Evolutionary conservation across 2,888 invertebrate genomes (phyloP), one percentile per base, ranked within the genome.

Genomic region (Oscheius sp.): DNA sequence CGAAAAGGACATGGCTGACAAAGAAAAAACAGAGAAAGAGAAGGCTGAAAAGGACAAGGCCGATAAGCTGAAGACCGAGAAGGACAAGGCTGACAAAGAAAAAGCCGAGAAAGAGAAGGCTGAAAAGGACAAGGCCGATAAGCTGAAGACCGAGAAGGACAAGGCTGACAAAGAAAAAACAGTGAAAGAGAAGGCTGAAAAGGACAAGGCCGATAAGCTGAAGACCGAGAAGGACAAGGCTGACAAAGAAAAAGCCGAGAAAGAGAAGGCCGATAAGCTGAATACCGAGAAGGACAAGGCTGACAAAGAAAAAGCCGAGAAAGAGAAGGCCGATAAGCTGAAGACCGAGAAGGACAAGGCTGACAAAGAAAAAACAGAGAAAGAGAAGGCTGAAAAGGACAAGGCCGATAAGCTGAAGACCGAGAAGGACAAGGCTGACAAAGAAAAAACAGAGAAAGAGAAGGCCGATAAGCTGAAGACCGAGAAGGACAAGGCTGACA

Each of bases 251-350:
- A 56, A 56, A 38, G n/a, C 36, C 14, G 56, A 56, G 38, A 56
- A 33, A 38, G 56, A 56, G 17, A 56, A 56, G 56, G 56, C 56
- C 17, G 56, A 33, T 3, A 56, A 56, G 22, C 20, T 14, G 2
- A 56, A 56, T 33, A 9, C 38, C 36, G 56, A 56, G n/a, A 56
- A 56, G 56, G 20, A 17, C 5, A 56, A 56, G 36, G 33, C 33
- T 38, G 56, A 56, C 2, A 56, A 56, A 38, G 56, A 56, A n/a
- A 56, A 56, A 38, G 33, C 36, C 38, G 56, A 54, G 54, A 54
- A 54, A 33, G 54, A 54, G 9, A 54, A 54, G 33, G 54, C 54
- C 33, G 54, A 33, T 9, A 56, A 56, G 56, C 20, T 20, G 20
- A 56, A 56, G 56, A 38, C 38, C 20, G 56, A 56, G 20, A 56